Conservation (phyloP, 2,797 vertebrate species). For the Ctenochaetus hawaiiensis region DNA sequence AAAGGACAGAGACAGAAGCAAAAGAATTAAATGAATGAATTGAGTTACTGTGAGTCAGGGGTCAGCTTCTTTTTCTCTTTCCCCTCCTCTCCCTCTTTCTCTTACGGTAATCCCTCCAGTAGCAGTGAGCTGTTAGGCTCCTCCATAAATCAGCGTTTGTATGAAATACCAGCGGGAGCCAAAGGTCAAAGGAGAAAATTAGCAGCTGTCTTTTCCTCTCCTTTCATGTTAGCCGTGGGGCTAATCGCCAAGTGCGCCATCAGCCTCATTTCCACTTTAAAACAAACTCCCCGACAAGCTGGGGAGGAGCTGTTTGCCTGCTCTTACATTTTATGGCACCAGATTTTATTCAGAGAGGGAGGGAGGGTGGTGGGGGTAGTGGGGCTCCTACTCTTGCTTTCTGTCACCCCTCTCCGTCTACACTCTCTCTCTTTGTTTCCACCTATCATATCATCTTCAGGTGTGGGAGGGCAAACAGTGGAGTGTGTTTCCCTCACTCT, state of each 20-base stretch:
- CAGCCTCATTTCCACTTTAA: slow-evolving; percentile 85
- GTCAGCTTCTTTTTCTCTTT: slow-evolving; percentile 44
- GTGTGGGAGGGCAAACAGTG: slow-evolving; percentile 68
- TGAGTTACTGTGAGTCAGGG: slow-evolving; percentile 51
- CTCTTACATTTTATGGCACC: slow-evolving; percentile 71
- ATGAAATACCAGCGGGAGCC: slow-evolving; percentile 83
- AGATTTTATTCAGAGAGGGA: slow-evolving; percentile 55
- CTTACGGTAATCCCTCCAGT: slow-evolving; percentile 74
- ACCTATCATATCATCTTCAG: slow-evolving; percentile 51
- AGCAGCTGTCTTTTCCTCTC: slow-evolving; percentile 82
- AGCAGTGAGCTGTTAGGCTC: slow-evolving; percentile 77
- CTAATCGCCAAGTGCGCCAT: slow-evolving; percentile 79
- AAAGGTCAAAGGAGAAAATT: slow-evolving; percentile 86
- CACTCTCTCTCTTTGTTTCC: slow-evolving; percentile 23
- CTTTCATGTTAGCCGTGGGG: slow-evolving; percentile 83
- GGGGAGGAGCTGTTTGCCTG: slow-evolving; percentile 70
- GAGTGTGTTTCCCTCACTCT: slow-evolving; percentile 51
- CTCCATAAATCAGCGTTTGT: slow-evolving; percentile 82
- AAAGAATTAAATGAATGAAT: slow-evolving; percentile 62
- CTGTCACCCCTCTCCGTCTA: slow-evolving; percentile 2
- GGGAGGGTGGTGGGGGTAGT: neutral
- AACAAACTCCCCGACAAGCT: slow-evolving; percentile 80
- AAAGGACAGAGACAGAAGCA: slow-evolving; percentile 49
- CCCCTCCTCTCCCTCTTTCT: slow-evolving; percentile 32
- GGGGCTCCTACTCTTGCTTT: slow-evolving; percentile 1